Percentiles rank a stretch among this genome's conserved stretches.
Conservation (phyloP, 1,140 invertebrate genomes). For the Diuraphis noxia region DNA sequence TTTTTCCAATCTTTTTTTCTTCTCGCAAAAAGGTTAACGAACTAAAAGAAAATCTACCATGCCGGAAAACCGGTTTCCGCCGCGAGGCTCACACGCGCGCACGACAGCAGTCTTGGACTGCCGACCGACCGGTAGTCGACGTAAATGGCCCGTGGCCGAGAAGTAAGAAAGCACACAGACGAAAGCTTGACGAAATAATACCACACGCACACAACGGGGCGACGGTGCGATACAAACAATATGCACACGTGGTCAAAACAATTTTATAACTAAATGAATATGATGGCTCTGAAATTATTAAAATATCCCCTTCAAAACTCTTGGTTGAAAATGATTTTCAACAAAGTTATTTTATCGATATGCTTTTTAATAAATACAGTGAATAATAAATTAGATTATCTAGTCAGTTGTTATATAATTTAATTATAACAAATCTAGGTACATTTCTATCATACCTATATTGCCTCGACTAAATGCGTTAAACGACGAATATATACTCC, state of each 20-base stretch:
- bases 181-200: conserved; percentile 28
- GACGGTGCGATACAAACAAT: background rate
- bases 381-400: background rate
- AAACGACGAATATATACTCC: too few species aligned
- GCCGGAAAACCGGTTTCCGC: conserved; percentile 43
- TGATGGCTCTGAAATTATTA: background rate
- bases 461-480: background rate
- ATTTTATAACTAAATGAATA: background rate
- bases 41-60: conserved; percentile 48
- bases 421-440: background rate
- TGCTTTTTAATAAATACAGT: background rate
- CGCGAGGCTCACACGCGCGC: conserved; percentile 12
- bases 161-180: conserved; percentile 11
- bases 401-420: background rate
- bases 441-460: background rate
- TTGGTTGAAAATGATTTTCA: background rate
- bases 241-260: background rate
- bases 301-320: background rate
- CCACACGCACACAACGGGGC: background rate
- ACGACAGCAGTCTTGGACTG: background rate
- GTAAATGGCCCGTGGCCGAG: background rate
- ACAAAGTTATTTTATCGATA: background rate
- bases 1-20: conserved; percentile 5
- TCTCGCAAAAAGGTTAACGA: conserved; percentile 40
- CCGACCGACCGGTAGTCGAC: background rate